These are phyloP conservation scores for Acleris laterana DNA, from an alignment of 2,888 invertebrate genomes.

Conservation along the genomic window DNA sequence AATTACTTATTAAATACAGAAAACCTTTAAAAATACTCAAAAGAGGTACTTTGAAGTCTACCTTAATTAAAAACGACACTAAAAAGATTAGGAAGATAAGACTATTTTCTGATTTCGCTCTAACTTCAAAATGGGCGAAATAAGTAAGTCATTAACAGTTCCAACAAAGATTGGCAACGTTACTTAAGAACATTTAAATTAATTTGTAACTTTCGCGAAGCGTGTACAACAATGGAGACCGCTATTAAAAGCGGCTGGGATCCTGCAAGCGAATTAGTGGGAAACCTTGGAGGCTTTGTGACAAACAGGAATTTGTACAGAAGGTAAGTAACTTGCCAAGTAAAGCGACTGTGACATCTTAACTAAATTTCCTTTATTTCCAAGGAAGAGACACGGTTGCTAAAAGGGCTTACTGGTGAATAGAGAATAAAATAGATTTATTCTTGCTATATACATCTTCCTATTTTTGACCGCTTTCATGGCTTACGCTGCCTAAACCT, in stretches of 20 bases:
- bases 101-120: conserved; percentile 49
- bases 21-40: too few species aligned
- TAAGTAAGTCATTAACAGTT: conserved; percentile 64
- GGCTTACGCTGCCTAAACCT: too few species aligned
- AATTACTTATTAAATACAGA: too few species aligned
- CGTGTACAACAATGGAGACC: conserved; percentile 55
- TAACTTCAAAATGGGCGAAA: conserved; percentile 56
- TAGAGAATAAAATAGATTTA: too few species aligned
- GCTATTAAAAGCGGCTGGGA: conserved; percentile 53
- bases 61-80: conserved; percentile 10
- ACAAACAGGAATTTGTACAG: conserved; percentile 33
- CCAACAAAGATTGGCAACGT: conserved; percentile 52
- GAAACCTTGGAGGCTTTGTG: conserved; percentile 46
- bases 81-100: conserved; percentile 43
- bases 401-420: too few species aligned
- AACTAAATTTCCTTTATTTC: not conserved
- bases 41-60: not conserved
- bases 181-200: conserved; percentile 63
- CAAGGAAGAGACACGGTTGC: not conserved
- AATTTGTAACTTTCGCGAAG: conserved; percentile 68
- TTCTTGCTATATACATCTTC: too few species aligned
- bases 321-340: conserved; percentile 23
- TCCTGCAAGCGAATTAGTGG: conserved; percentile 54
- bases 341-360: conserved; percentile 22
- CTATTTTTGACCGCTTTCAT: too few species aligned